phyloP scores from a whole-genome alignment of 2,797 vertebrate species.

The Liparis tanakae region DNA sequence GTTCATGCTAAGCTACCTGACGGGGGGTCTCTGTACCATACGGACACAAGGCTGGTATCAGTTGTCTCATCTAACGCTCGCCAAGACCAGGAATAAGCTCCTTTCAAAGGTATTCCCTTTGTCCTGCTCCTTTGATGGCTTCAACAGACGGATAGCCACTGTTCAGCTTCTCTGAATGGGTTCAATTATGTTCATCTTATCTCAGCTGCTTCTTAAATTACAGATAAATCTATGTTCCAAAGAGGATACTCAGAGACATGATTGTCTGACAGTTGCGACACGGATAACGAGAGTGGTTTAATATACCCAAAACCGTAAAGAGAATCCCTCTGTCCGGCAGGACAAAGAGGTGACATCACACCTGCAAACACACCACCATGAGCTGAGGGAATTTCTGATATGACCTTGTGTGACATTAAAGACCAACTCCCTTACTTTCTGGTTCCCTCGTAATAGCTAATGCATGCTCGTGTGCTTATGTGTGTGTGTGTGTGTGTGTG shows the following conservation, averaged over 20 bases:
- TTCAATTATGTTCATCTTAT: not conserved
- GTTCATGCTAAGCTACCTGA: not conserved
- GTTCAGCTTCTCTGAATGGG: too few species aligned
- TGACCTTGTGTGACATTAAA: conserved; percentile 54
- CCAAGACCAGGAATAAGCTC: not conserved
- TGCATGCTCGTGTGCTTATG: not conserved
- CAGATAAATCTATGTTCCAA: not conserved
- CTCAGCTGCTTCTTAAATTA: not conserved
- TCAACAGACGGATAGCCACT: not conserved
- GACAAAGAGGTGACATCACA: conserved; percentile 5
- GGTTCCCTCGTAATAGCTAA: conserved; percentile 41
- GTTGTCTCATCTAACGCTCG: not conserved
- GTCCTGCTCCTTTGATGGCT: not conserved
- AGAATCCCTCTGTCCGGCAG: not conserved
- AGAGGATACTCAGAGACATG: not conserved
- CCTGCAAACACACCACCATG: not conserved
- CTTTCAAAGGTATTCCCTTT: not conserved
- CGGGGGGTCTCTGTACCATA: not conserved
- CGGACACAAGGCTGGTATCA: not conserved
- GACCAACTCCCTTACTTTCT: conserved; percentile 35
- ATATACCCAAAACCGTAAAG: not conserved
- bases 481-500: not conserved
- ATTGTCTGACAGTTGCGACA: not conserved
- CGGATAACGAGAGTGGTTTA: not conserved
- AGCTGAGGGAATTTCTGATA: conserved; percentile 4